Base-by-base conservation (phyloP, 2,113 vertebrate genomes). In the Platysternon megacephalum region DNA sequence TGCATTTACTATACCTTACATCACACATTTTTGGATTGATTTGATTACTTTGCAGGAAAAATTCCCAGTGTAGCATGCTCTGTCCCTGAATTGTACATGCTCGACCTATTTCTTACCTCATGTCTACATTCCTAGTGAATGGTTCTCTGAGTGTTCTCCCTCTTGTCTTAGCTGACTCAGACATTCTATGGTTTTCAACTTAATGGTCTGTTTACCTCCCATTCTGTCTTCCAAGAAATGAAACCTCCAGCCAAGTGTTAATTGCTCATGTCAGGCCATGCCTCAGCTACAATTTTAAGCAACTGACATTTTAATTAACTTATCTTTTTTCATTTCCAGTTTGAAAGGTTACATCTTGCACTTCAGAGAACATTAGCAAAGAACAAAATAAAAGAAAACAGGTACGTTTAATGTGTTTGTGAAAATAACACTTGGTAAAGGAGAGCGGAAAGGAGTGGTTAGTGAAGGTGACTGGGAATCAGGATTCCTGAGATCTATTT, bases 321-420 rank as follows among this genome's bases (percentile, higher is more conserved):
- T 97, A 56, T 29, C 1, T 88, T 86, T 93, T 98, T 95, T 86
- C 42, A 35, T 98, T 97, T 97, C 32, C 97, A 99, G 99, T 99
- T 99, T 98, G 98, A 99, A 95, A 98, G 98, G 92, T 98, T 99
- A 94, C 98, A 99, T 82, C 97, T 98, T 97, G 99, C 99, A 56
- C 98, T 99, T 96, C 98, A 99, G 89, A 98, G 99, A 98, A 98
- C 99, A 91, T 97, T 99, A 97, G 97, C 98, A 95, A 98, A 98
- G 90, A 97, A 98, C 95, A 98, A 96, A 94, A 97, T 98, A 93
- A 98, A 99, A 95, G 96, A 98, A 91, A 98, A 79, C 91, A 99
- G 99, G 99, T 99, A 98, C 97, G 98, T 94, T 35, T 65, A 84
- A 86, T 53, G 44, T 12, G 1, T 79, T 88, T 96, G 21, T 79